phyloP scores from a whole-genome alignment of 2,797 vertebrate species.

The Pterois miles region DNA sequence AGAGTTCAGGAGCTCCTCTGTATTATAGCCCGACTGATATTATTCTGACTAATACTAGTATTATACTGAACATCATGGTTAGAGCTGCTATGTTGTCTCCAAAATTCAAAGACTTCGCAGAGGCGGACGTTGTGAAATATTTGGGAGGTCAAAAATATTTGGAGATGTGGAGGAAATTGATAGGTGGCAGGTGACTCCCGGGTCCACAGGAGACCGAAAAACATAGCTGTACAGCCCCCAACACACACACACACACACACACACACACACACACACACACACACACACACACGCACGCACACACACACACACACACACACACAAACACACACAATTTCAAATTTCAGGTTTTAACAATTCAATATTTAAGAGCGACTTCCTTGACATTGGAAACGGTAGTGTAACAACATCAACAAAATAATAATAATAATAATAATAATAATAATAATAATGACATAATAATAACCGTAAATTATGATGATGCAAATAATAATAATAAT shows the following conservation, averaged over 20 bases:
- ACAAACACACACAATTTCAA: neutral
- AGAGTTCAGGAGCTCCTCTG: neutral
- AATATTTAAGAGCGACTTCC: neutral
- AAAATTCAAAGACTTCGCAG: neutral
- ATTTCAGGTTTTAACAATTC: neutral
- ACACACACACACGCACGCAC: neutral
- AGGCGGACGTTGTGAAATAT: conserved; percentile 42
- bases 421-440: too few species aligned
- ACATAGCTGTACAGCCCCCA: conserved; percentile 18
- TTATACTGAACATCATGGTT: neutral
- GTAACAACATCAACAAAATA: too few species aligned
- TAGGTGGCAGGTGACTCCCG: conserved; percentile 73
- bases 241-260: neutral
- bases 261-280: neutral
- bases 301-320: neutral
- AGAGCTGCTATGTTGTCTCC: neutral
- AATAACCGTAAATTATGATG: too few species aligned
- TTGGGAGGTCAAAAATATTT: conserved; percentile 64
- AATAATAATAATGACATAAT: too few species aligned
- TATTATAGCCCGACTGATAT: too few species aligned
- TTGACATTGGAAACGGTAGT: too few species aligned
- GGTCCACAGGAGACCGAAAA: conserved; percentile 58
- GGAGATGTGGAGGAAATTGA: conserved; percentile 69
- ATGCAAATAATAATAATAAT: too few species aligned
- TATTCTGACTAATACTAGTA: too few species aligned